Percentiles rank a stretch among this genome's conserved stretches.
phyloP scores from a whole-genome alignment of 1,140 invertebrate species.

The Fopius arisanus region DNA sequence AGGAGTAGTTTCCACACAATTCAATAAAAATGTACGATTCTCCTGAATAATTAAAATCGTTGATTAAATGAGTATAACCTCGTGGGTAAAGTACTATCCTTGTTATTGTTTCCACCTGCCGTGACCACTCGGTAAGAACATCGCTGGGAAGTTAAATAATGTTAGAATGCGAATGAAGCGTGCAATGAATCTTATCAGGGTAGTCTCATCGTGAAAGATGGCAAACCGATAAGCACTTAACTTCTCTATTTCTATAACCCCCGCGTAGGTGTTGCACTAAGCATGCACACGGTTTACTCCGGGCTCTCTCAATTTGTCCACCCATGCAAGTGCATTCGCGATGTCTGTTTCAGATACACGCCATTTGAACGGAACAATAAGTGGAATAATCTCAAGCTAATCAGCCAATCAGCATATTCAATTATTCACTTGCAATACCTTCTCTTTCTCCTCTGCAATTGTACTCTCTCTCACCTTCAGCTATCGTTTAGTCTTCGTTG shows the following conservation, averaged over 20 bases:
- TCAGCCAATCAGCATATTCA: constrained; percentile 41
- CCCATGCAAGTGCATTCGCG: neutral
- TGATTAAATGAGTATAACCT: constrained; percentile 19
- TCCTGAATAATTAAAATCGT: neutral
- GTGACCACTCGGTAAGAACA: neutral
- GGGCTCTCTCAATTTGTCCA: constrained; percentile 9
- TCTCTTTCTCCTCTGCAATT: constrained; percentile 13
- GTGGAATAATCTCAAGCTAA: constrained; percentile 39
- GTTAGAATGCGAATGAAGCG: constrained; percentile 17
- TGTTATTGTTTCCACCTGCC: neutral
- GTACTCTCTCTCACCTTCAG: neutral
- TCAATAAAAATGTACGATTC: too few species aligned
- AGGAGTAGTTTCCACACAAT: too few species aligned
- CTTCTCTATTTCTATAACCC: constrained; percentile 28
- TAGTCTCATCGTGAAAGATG: constrained; percentile 23
- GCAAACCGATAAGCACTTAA: constrained; percentile 29
- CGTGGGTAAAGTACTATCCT: neutral
- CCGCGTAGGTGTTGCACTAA: neutral
- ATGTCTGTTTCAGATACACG: constrained; percentile 36
- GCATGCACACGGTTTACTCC: constrained; percentile 29
- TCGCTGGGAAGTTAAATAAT: constrained; percentile 10
- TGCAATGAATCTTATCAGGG: constrained; percentile 30
- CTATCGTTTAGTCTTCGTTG: neutral
- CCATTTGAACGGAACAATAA: constrained; percentile 38
- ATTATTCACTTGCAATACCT: constrained; percentile 33